Base-by-base conservation (phyloP, 2,888 invertebrate species). In the Graphium colonna region DNA sequence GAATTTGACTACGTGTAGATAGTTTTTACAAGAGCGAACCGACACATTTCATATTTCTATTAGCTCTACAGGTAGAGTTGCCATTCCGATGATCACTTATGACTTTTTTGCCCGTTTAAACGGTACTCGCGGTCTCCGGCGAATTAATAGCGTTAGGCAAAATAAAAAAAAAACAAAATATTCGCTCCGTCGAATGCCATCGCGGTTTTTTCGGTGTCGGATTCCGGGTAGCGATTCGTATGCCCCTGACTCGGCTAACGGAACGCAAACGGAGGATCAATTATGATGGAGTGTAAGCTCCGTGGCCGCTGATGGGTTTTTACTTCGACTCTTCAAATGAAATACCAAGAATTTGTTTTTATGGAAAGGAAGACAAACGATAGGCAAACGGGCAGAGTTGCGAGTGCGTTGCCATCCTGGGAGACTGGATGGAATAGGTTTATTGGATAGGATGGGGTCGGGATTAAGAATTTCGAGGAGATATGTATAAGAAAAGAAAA, bases 231-330 rank as follows among this genome's bases (percentile, higher is more conserved):
- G 55, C 61, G 68, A 70, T 69, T 68, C 66, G 67, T 61, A 64
- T 68, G 65, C 69, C 59, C 60, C 51, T 62, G 56, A 69, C 61
- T 59, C 58, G 61, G 55, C 60, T 75, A 77, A 78, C 74, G 73
- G 74, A 60, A 66, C 65, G 55, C 46, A 53, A 64, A 53, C 43
- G 28, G 48, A 9, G 40, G 49, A 50, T 54, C 54, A 54, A 50
- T 50, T 54, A 50, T 49, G 49, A 4, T 28, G 28, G 4, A 28
- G 8, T 28, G 28, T 28, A 28, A 28, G 28, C 28, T 28, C 5
- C 31, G 53, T 48, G 3, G 28, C 17, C 18, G 13, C 8, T 28
- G 28, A 28, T 28, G 28, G 28, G n/a, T n/a, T n/a, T n/a, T n/a
- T n/a, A n/a, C n/a, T n/a, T n/a, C n/a, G n/a, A n/a, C n/a, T n/a